phyloP scores from a whole-genome alignment of 2,113 vertebrate species.

The Gulo gulo region DNA sequence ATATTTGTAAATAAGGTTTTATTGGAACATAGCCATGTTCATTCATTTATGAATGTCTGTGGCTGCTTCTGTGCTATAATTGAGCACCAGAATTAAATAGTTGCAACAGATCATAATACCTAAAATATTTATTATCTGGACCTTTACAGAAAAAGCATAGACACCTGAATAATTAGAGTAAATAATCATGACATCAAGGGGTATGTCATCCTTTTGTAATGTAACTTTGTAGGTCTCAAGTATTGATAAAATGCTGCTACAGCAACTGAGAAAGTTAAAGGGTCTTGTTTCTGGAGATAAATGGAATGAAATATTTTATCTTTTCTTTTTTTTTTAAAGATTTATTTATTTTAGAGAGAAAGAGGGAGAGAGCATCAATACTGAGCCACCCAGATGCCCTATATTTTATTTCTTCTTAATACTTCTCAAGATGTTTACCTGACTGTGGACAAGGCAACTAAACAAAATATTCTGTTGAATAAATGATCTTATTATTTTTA shows the following conservation, averaged over 20 bases:
- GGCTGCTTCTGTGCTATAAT: neutral
- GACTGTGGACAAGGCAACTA: neutral
- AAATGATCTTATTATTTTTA: neutral
- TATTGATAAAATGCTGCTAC: neutral
- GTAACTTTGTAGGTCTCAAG: neutral
- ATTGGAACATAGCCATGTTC: neutral
- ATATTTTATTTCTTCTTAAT: neutral
- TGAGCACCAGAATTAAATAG: neutral
- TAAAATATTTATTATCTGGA: neutral
- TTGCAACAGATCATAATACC: neutral
- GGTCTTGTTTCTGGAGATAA: neutral
- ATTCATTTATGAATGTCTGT: neutral
- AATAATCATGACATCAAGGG: neutral
- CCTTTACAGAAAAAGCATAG: neutral
- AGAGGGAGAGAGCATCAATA: neutral
- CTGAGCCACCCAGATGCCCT: neutral
- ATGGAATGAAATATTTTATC: neutral
- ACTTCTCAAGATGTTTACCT: neutral
- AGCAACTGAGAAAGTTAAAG: neutral
- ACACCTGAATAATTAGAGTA: neutral
- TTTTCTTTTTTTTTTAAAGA: neutral
- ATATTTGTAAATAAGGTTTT: neutral
- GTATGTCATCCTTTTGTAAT: neutral
- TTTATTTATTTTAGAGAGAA: neutral
- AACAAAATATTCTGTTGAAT: neutral